Base-by-base conservation (phyloP, 2,888 invertebrate genomes). In the Agonopterix subpropinquella region DNA sequence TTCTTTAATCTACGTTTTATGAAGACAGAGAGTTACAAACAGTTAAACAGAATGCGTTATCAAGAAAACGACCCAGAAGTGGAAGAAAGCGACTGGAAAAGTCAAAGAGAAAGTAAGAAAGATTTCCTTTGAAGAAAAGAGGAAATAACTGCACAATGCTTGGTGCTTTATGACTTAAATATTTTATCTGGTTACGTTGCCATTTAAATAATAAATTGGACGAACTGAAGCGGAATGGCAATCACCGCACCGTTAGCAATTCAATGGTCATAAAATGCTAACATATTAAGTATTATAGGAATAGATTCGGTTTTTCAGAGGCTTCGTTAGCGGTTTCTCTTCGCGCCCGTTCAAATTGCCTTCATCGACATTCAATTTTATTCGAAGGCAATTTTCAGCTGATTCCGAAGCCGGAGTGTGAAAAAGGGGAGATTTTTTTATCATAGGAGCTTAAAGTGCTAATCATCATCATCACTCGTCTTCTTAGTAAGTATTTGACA, bases 321-420 rank as follows among this genome's bases (percentile, higher is more conserved):
- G 39, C 56, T 58, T 58, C 62, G 58, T 62, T 67, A 65, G 53
- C 53, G 51, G 51, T 49, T 28, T 53, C 58, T 58, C 55, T 64
- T 62, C 62, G 60, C 58, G 59, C 53, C 55, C 58, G 62, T 65
- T 63, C 51, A 55, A 57, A 63, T 64, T 61, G 55, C 51, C 59
- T 54, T 62, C 59, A 65, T 62, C 60, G 54, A 57, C 56, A 62
- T 65, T 67, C 63, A 57, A 62, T 67, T 71, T 64, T 64, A 67
- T 67, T 61, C 53, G 44, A 45, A 55, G 57, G 55, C 57, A 60
- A 61, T 68, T 64, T 57, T 54, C 56, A 58, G 49, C 55, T 52
- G 53, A 59, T 57, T 57, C 48, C 45, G 28, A 28, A 28, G 28
- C 48, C 44, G 28, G 7, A 28, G 28, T 28, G 28, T 28, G 28